Evolutionary conservation across 2,113 vertebrate genomes (phyloP), one percentile per base, ranked within the genome.

Genomic region (Ursus arctos): DNA sequence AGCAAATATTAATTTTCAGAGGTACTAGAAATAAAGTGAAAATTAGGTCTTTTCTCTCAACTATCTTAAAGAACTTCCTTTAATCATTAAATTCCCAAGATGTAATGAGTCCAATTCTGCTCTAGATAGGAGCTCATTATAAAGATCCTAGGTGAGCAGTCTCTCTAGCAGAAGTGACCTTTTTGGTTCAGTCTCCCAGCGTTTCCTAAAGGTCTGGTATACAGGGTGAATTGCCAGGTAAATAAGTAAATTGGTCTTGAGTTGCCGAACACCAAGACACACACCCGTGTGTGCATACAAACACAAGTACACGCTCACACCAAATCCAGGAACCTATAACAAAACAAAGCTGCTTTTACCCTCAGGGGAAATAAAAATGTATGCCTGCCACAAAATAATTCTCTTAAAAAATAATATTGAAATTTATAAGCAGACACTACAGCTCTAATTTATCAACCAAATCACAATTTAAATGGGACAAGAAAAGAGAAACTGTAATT

Each of bases 401-500:
- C 97, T 98, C 97, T 85, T 81, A 65, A 98, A 63, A 98, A 98
- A 97, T 98, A 98, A 97, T 97, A 95, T 83, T 90, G 90, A 98
- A 96, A 98, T 98, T 95, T 98, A 92, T 98, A 98, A 98, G 95
- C 94, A 98, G 98, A 98, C 91, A 98, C 97, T 98, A 98, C 43
- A 95, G 95, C 92, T 76, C 96, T 98, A 98, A 98, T 98, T 98
- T 98, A 99, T 98, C 94, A 98, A 98, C 97, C 88, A 74, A 97
- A 92, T 98, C 98, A 98, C 97, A 97, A 98, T 98, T 98, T 98
- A 98, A 98, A 98, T 98, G 97, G 98, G 92, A 97, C 94, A 96
- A 98, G 95, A 98, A 98, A 98, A 98, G 97, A 98, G 98, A 98
- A 98, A 98, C 95, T 98, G 31, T 99, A 98, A 99, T 99, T 99